Percentiles rank a stretch among this genome's conserved stretches.
These are phyloP conservation scores for Eumaeus atala DNA, from an alignment of 1,140 invertebrate species.

Conservation along the genomic window DNA sequence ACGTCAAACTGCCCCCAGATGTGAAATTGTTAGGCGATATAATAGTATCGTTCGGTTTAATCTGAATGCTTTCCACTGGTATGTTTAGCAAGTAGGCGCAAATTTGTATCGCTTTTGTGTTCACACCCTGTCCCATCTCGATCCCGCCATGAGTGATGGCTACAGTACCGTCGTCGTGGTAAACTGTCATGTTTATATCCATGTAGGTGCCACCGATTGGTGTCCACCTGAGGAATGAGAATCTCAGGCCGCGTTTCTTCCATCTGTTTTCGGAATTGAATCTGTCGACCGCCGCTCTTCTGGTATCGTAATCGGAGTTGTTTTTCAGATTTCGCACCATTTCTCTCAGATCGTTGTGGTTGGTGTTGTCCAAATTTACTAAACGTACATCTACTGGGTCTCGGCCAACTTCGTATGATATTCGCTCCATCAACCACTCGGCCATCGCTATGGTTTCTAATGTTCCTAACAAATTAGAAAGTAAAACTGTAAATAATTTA, in stretches of 20 bases:
- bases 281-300: constrained; percentile 72
- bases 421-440: constrained; percentile 89
- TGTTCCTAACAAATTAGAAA: constrained; percentile 64
- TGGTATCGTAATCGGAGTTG: constrained; percentile 76
- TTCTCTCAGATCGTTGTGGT: constrained; percentile 46
- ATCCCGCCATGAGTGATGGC: constrained; percentile 83
- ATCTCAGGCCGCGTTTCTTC: constrained; percentile 84
- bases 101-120: constrained; percentile 82
- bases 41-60: constrained; percentile 79
- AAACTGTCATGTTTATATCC: constrained; percentile 80
- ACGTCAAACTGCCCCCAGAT: constrained; percentile 73
- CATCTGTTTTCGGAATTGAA: constrained; percentile 84
- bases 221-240: constrained; percentile 80
- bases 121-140: constrained; percentile 90
- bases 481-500: constrained; percentile 8
- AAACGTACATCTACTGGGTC: constrained; percentile 82
- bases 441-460: constrained; percentile 80
- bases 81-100: constrained; percentile 82
- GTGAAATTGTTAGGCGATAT: constrained; percentile 74
- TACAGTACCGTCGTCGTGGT: constrained; percentile 84
- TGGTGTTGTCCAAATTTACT: constrained; percentile 75
- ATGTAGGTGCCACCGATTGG: constrained; percentile 71
- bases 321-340: constrained; percentile 56
- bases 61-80: constrained; percentile 77
- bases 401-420: constrained; percentile 78